phyloP scores from a whole-genome alignment of 2,113 vertebrate genomes.

The Macquaria australasica region DNA sequence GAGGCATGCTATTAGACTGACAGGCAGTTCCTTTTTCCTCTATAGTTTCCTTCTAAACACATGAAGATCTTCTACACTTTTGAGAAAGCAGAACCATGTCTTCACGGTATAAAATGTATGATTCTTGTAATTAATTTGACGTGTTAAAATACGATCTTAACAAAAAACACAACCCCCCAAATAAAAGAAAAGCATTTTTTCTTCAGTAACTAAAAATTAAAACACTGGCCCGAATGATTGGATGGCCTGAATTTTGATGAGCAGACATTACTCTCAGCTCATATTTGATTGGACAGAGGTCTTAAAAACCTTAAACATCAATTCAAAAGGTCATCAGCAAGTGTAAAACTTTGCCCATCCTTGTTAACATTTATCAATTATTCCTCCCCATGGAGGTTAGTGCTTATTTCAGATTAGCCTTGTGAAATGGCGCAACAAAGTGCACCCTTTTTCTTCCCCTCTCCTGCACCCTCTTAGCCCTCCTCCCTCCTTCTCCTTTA shows the following conservation, averaged over 20 bases:
- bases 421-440: conserved; percentile 77
- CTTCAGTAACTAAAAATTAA: not conserved
- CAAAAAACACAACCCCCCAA: not conserved
- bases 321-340: conserved; percentile 42
- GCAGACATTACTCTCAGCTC: not conserved
- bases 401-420: conserved; percentile 69
- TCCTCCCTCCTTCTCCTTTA: conserved; percentile 77
- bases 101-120: not conserved
- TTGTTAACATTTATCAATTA: conserved; percentile 68
- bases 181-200: not conserved
- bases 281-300: not conserved
- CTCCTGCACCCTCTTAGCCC: conserved; percentile 74
- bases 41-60: conserved; percentile 40
- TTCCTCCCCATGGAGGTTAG: conserved; percentile 48
- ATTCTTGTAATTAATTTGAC: not conserved
- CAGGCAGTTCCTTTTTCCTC: conserved; percentile 39
- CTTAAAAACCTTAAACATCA: conserved; percentile 13
- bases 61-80: not conserved
- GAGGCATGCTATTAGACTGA: conserved; percentile 46
- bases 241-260: not conserved
- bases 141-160: not conserved
- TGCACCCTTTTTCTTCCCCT: conserved; percentile 71
- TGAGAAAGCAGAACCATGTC: not conserved
- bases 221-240: not conserved
- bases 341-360: conserved; percentile 27